Evolutionary conservation across 2,888 invertebrate genomes (phyloP).

Genomic region (Trichopoda pennipes): DNA sequence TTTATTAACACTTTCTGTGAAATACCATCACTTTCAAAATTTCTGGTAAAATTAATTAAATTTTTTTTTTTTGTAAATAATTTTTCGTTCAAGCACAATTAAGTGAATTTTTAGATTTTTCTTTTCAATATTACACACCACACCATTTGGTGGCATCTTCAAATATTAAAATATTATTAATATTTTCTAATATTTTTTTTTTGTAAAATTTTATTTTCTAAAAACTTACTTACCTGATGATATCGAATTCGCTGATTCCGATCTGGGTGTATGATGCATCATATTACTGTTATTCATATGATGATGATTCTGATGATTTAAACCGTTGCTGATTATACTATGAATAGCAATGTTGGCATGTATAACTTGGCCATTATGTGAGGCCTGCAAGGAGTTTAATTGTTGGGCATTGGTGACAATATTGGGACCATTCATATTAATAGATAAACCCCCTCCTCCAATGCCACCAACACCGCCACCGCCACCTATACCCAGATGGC

Average conservation of each 20-base stretch:
- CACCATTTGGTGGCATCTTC: too few relatives aligned
- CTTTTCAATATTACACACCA: too few relatives aligned
- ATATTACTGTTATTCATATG: conserved; percentile 69
- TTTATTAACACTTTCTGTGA: too few relatives aligned
- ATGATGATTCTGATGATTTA: conserved; percentile 69
- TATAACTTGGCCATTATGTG: conserved; percentile 72
- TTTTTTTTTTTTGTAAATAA: too few relatives aligned
- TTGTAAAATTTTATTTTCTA: neutral
- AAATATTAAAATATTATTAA: too few relatives aligned
- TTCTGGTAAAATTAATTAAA: too few relatives aligned
- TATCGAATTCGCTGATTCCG: conserved; percentile 81
- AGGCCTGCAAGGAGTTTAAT: conserved; percentile 66
- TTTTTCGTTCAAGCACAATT: too few relatives aligned
- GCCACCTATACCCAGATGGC: conserved; percentile 55
- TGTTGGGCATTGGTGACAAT: conserved; percentile 67
- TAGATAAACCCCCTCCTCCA: conserved; percentile 69
- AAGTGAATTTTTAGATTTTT: too few relatives aligned
- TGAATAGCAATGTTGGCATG: conserved; percentile 69
- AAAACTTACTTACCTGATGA: conserved; percentile 81
- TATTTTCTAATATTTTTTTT: too few relatives aligned
- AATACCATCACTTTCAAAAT: too few relatives aligned
- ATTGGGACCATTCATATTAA: conserved; percentile 70
- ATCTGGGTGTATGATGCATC: conserved; percentile 80
- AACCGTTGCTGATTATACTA: conserved; percentile 62
- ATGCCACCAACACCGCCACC: conserved; percentile 71